Base-by-base conservation (phyloP, 2,888 invertebrate species). In the Xylophagus ater region DNA sequence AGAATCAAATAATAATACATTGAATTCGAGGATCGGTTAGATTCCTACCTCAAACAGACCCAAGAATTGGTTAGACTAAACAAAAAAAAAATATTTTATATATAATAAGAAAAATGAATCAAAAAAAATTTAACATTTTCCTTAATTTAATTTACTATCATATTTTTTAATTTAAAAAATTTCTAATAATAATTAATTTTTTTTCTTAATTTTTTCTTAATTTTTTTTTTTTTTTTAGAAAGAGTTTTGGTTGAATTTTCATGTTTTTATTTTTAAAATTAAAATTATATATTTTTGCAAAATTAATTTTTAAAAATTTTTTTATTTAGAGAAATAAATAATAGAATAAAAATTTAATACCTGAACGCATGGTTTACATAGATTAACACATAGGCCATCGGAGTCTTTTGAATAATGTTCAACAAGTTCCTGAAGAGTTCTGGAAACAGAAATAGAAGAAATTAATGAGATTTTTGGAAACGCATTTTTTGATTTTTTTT, bases 321-420 rank as follows among this genome's bases (percentile, higher is more conserved):
- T 26, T 26, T 26, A 25, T 23, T 23, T 23, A 10, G 21, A 23
- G 13, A 17, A 20, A 37, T 17, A 37, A 34, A 17, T 38, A 17
- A 36, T 21, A 34, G 24, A 36, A 41, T 15, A n/a, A 34, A 20
- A 30, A 21, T 21, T 21, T 44, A 43, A 51, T 66, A 88, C 88
- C 84, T 90, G 89, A 50, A 92, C 84, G 66, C 92, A 93, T 37
- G 92, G 87, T 65, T 89, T 90, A 68, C 83, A 83, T 51, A 98
- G 76, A 63, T 94, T 93, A 46, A 98, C 97, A 67, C 98, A 99
- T 38, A 98, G 77, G 12, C 98, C 98, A 65, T 98, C 98, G 12
- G 97, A 88, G 63, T 96, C 94, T 69, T 86, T 83, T 68, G 89
- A 89, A 69, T 98, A 98, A 66, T 98, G 94, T 55, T 92, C 90